Evolutionary conservation across 2,888 invertebrate species (phyloP).

Genomic region (Perdita meconis): DNA sequence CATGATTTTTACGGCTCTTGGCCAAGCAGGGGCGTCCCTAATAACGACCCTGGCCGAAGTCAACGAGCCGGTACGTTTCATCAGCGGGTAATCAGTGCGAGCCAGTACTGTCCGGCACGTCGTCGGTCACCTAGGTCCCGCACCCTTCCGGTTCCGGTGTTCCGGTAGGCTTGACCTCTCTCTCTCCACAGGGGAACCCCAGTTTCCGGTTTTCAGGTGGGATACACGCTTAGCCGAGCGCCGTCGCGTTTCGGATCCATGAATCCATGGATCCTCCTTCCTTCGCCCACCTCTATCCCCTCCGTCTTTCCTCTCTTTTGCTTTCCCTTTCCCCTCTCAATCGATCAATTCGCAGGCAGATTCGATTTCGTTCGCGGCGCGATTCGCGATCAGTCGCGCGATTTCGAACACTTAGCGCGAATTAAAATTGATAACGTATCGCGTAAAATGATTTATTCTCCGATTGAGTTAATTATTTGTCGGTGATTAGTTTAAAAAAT

Average conservation of each 20-base stretch:
- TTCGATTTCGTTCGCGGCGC: slow-evolving; percentile 42
- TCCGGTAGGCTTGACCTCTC: slow-evolving; percentile 83
- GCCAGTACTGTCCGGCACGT: slow-evolving; percentile 74
- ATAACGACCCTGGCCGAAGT: slow-evolving; percentile 59
- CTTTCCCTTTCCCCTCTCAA: slow-evolving; percentile 13
- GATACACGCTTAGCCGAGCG: slow-evolving; percentile 83
- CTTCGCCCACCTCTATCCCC: slow-evolving; percentile 44
- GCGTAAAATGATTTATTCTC: too few species aligned
- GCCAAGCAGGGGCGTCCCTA: slow-evolving; percentile 44
- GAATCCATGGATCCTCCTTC: slow-evolving; percentile 72
- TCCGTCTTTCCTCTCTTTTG: slow-evolving; percentile 11
- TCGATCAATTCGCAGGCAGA: slow-evolving; percentile 40
- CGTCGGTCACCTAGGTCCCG: slow-evolving; percentile 79
- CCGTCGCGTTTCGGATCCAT: slow-evolving; percentile 71
- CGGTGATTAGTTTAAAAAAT: background rate
- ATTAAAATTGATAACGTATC: background rate
- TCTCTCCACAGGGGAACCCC: slow-evolving; percentile 67
- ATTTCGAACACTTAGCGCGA: background rate
- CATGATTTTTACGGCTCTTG: slow-evolving; percentile 40
- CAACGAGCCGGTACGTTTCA: slow-evolving; percentile 71
- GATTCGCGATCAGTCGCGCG: background rate
- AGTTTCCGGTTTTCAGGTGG: slow-evolving; percentile 80
- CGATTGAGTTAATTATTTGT: too few species aligned
- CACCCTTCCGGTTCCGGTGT: slow-evolving; percentile 85
- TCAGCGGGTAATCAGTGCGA: slow-evolving; percentile 82